Evolutionary conservation across 2,797 vertebrate species (phyloP), one percentile per base, ranked within the genome.

Genomic region (Sitta carolinensis): DNA sequence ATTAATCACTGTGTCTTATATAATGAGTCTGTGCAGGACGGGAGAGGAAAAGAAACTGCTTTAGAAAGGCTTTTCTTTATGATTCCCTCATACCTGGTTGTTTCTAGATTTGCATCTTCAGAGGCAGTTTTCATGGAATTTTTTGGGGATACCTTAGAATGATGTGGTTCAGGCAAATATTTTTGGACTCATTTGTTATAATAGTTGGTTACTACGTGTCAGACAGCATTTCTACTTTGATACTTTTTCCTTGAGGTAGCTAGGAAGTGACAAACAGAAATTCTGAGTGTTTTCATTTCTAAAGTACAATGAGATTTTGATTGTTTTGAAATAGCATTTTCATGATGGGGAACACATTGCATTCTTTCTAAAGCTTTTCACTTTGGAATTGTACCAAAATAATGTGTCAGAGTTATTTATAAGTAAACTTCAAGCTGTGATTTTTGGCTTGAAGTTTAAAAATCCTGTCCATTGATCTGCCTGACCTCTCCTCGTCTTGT

Each of bases 281-380:
- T 11, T 73, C 26, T 36, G 40, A 62, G 13, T 54, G 7, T 73
- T 77, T 85, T 48, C 1, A 43, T 80, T 54, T 83, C 13, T 77
- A 0, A 30, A 62, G 43, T 36, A 7, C 21, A 2, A 30, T 20
- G 40, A 55, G 30, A 43, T 70, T 70, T 68, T 67, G 30, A 15
- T 70, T 59, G 13, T 84, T 84, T 55, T 42, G 45, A 64, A 67
- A 45, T 20, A 30, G 22, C 6, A 5, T 55, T 85, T 82, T 43
- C 8, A 2, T 63, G 30, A 19, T 17, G 25, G 25, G 5, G 21
- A 11, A 3, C 16, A 23, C 5, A 1, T 38, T 32, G 27, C 13
- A 32, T 55, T 40, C n/a, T 74, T 67, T n/a, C 19, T 51, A 25
- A 63, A 66, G 40, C 52, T 88, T 77, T 59, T 88, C 2, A 13